A percentile compares a stretch with the other conserved stretches of the same genome.
Evolutionary conservation across 2,888 invertebrate genomes (phyloP).

Genomic region (Spodoptera exigua): DNA sequence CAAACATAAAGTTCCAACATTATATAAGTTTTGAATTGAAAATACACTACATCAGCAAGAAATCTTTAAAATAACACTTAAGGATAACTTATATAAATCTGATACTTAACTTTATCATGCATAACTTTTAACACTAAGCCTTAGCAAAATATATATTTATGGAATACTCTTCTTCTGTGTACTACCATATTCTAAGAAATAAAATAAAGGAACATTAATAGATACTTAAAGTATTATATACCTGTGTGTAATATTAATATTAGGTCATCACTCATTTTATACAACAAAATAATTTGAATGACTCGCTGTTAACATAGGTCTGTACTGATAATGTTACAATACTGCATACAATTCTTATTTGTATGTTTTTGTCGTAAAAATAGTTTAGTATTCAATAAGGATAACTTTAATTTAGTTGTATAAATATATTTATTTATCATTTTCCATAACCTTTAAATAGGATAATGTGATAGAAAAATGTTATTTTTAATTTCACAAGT

Average conservation of each 20-base stretch:
- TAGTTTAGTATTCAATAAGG: constrained; percentile 7
- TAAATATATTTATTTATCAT: no score
- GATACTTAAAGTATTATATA: not conserved
- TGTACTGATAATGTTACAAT: constrained; percentile 13
- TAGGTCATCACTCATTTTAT: constrained; percentile 30
- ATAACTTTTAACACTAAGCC: not conserved
- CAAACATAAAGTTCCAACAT: no score
- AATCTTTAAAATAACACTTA: no score
- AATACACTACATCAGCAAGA: no score
- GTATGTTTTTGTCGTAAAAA: constrained; percentile 12
- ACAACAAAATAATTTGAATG: constrained; percentile 18
- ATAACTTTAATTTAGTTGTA: not conserved
- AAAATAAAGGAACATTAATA: constrained; percentile 18
- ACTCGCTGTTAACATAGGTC: constrained; percentile 5
- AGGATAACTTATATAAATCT: no score
- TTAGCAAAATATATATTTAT: not conserved
- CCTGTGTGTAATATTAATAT: constrained; percentile 22
- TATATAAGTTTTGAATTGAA: no score
- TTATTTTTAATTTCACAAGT: no score
- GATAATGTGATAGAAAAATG: no score
- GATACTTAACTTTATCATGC: no score
- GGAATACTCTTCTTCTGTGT: no score
- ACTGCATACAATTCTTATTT: not conserved
- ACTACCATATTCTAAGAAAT: no score
- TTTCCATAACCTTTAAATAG: no score